These are phyloP conservation scores for Zenarchopterus dispar DNA, from an alignment of 2,797 vertebrate genomes.

Conservation along the genomic window DNA sequence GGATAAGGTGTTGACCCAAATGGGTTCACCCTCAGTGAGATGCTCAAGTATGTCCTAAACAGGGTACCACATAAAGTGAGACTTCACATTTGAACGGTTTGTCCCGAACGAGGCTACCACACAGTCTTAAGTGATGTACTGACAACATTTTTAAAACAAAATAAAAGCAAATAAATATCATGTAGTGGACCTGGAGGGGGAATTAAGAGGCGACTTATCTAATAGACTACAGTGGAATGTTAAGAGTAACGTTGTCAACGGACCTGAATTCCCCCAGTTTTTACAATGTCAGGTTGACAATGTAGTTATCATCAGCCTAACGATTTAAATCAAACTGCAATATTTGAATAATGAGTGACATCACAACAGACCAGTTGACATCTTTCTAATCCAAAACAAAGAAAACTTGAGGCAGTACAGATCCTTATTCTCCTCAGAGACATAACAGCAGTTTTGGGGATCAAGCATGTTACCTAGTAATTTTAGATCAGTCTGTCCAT, in stretches of 20 bases:
- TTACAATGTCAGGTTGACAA: constrained; percentile 45
- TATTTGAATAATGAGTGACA: constrained; percentile 45
- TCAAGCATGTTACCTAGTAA: constrained; percentile 36
- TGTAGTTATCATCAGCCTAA: constrained; percentile 50
- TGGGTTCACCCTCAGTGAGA: constrained; percentile 98
- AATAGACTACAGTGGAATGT: constrained; percentile 38
- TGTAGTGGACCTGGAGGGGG: constrained; percentile 23
- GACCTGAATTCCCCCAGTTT: constrained; percentile 27
- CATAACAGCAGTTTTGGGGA: constrained; percentile 19
- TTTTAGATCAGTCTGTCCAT: constrained; percentile 19
- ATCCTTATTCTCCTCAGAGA: constrained; percentile 15
- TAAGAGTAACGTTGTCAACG: constrained; percentile 39
- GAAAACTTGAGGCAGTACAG: constrained; percentile 16
- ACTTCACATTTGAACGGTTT: constrained; percentile 48
- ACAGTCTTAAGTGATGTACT: constrained; percentile 52
- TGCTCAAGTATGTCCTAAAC: constrained; percentile 98
- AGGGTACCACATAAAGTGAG: constrained; percentile 43
- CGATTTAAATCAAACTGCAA: constrained; percentile 41
- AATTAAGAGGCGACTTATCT: constrained; percentile 19
- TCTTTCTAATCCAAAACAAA: constrained; percentile 29
- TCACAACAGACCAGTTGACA: constrained; percentile 31
- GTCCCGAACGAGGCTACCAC: constrained; percentile 39
- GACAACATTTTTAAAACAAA: constrained; percentile 28
- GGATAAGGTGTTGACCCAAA: constrained; percentile 99
- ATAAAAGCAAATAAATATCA: constrained; percentile 11